Evolutionary conservation across 2,888 invertebrate species (phyloP), one percentile per base, ranked within the genome.

Genomic region (Sphaerophoria rueppellii): DNA sequence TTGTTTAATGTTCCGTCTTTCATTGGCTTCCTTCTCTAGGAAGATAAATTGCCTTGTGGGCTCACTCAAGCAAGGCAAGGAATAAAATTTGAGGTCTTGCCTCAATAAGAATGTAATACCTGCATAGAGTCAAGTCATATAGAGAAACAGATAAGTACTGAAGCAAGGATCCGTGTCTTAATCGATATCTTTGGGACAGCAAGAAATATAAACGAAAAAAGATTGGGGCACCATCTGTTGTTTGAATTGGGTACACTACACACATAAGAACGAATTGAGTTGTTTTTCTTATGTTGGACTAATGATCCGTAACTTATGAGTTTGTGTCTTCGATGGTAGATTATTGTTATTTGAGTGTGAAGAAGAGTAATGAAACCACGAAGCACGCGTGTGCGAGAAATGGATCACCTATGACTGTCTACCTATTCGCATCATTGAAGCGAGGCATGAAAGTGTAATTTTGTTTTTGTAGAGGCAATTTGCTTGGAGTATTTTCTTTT

Each of bases 251-350:
- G 46, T 43, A 6, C 9, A 6, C 40, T 40, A 6, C 9, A 40
- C 9, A 1, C 40, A 7, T 71, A 82, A 78, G 71, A 54, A 9
- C 43, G 6, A 81, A 85, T 85, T 85, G 73, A 85, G 85, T 85
- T 81, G 85, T 85, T 72, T 78, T 80, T 81, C 85, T 85, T 81
- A 73, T 85, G 73, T 73, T 77, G 54, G 57, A 54, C 76, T 85
- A 85, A 85, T 85, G 85, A 85, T 81, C 85, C 85, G 85, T 85
- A 81, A 81, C 80, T 85, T 85, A 85, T 85, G 85, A 85, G 85
- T 73, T 58, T 70, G 54, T 70, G 54, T 72, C 58, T 50, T 67
- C 34, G 54, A 71, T 43, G 63, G 63, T 46, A 46, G 24, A 24
- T 24, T 43, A 58, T n/a, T 34, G 46, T 34, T 43, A 40, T 54